phyloP scores from a whole-genome alignment of 1,140 invertebrate genomes.

The Oscheius sp. region DNA sequence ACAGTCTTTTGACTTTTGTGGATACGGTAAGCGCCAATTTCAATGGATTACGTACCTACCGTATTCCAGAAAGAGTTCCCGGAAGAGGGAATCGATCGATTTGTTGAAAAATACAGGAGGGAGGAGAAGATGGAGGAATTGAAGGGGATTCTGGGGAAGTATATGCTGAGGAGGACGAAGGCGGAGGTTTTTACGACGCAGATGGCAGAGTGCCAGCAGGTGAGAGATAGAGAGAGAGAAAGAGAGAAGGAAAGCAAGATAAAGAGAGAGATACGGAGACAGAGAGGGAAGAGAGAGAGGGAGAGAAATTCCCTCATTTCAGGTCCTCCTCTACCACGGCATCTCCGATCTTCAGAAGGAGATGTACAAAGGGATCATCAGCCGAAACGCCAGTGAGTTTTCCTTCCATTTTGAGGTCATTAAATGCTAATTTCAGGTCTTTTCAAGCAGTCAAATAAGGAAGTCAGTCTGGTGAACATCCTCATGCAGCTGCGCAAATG shows the following conservation, averaged over 20 bases:
- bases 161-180: conserved; percentile 11
- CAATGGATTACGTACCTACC: not conserved
- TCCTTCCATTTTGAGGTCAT: not conserved
- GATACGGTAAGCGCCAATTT: not conserved
- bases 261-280: too few species aligned
- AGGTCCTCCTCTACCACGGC: conserved; percentile 4
- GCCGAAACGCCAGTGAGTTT: conserved; percentile 4
- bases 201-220: not conserved
- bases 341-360: conserved; percentile 12
- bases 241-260: too few species aligned
- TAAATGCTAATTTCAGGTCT: not conserved
- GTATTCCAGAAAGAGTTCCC: not conserved
- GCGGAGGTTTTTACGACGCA: not conserved
- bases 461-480: not conserved
- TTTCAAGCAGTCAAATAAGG: not conserved
- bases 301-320: not conserved
- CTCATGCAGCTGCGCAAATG: conserved; percentile 13
- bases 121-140: not conserved
- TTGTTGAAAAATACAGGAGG: conserved; percentile 1
- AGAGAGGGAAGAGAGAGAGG: too few species aligned
- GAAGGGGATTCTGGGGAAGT: conserved; percentile 4
- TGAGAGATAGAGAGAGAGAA: too few species aligned
- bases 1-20: not conserved
- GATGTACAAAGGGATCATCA: conserved; percentile 13
- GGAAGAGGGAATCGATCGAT: not conserved